Conservation (phyloP, 2,888 invertebrate species). For the Euphydryas editha region DNA sequence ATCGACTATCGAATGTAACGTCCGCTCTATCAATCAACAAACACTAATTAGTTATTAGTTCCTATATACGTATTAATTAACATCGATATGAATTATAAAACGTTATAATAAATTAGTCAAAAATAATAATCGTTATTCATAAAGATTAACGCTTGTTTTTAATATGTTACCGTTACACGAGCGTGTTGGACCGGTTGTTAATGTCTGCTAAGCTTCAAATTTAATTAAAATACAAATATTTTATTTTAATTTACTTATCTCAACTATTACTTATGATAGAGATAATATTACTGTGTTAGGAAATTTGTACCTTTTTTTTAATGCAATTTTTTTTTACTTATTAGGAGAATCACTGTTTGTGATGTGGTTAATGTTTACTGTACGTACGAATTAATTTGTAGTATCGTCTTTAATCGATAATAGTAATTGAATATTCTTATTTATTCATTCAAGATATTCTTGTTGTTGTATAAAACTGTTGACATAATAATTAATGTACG, state of each 20-base stretch:
- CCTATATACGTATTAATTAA: slow-evolving; percentile 55
- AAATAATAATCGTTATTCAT: slow-evolving; percentile 32
- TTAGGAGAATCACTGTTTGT: no score
- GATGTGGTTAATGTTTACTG: no score
- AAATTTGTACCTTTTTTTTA: neutral
- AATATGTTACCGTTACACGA: slow-evolving; percentile 29
- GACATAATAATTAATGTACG: no score
- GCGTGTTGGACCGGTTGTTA: slow-evolving; percentile 9
- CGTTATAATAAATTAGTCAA: slow-evolving; percentile 36
- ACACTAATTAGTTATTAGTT: slow-evolving; percentile 60
- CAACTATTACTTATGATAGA: slow-evolving; percentile 15
- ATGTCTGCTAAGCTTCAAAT: slow-evolving; percentile 23
- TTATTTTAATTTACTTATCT: slow-evolving; percentile 28
- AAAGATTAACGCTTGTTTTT: slow-evolving; percentile 31
- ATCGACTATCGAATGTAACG: slow-evolving; percentile 28
- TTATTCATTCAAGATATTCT: no score
- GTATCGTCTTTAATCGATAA: no score
- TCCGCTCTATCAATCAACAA: slow-evolving; percentile 57
- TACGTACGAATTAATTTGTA: no score
- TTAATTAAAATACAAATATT: slow-evolving; percentile 25
- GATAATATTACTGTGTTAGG: neutral
- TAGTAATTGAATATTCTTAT: no score
- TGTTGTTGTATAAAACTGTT: no score
- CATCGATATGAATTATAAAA: slow-evolving; percentile 29
- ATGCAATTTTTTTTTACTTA: neutral